A percentile compares a stretch with the other conserved stretches of the same genome.
These are phyloP conservation scores for Penaeus vannamei DNA, from an alignment of 1,140 invertebrate genomes.

Conservation along the genomic window DNA sequence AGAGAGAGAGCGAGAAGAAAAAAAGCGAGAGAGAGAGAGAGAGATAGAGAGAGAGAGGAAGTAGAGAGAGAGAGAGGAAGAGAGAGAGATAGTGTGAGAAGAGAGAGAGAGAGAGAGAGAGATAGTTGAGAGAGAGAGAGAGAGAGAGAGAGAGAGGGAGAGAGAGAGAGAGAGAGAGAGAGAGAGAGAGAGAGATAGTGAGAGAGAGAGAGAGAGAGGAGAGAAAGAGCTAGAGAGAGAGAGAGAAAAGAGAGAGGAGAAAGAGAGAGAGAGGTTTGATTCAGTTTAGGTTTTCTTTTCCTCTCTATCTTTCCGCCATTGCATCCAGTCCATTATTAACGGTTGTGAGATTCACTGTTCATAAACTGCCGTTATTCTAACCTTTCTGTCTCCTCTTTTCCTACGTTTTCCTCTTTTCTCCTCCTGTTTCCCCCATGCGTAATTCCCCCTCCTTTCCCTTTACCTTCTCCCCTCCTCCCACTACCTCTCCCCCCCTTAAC, in stretches of 20 bases:
- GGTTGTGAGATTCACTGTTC: no score
- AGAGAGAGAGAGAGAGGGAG: background rate
- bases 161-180: constrained; percentile 14
- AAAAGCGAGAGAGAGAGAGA: background rate
- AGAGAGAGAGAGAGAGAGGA: background rate
- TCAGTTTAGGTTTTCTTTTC: background rate
- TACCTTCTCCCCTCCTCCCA: no score
- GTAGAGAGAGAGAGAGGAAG: background rate
- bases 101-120: no score
- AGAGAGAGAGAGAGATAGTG: background rate
- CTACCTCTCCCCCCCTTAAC: no score
- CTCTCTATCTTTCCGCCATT: background rate
- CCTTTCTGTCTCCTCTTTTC: no score
- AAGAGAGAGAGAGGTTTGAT: background rate
- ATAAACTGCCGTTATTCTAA: no score
- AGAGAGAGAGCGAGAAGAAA: background rate
- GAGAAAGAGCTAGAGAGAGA: constrained; percentile 2
- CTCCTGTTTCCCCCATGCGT: no score
- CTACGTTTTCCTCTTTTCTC: no score
- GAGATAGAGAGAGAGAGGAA: background rate
- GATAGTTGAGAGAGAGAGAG: background rate
- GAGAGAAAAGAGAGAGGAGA: constrained; percentile 9
- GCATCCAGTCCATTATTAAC: no score
- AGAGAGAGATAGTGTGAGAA: background rate
- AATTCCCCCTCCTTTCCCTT: no score